phyloP scores from a whole-genome alignment of 2,888 invertebrate species.

The Tinea semifulvella region DNA sequence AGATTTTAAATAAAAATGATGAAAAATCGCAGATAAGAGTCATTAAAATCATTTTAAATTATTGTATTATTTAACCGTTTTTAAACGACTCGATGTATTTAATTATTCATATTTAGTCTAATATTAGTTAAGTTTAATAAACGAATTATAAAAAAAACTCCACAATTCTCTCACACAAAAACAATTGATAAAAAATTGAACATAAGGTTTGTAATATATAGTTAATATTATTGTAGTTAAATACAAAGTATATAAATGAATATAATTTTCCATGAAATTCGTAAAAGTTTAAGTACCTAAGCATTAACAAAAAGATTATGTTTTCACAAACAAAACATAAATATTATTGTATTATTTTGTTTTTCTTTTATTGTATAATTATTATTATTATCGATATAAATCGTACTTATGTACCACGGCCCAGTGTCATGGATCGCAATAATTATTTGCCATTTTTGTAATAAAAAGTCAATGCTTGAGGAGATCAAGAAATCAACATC shows the following conservation, averaged over 20 bases:
- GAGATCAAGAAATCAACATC: slow-evolving; percentile 48
- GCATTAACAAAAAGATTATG: slow-evolving; percentile 20
- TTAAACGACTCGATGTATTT: no score
- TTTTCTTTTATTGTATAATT: background rate
- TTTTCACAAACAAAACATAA: background rate
- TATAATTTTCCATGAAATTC: slow-evolving; percentile 66
- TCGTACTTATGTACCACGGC: background rate
- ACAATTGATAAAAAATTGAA: slow-evolving; percentile 57
- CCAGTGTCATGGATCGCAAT: slow-evolving; percentile 34
- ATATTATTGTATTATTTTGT: background rate
- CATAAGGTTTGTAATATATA: slow-evolving; percentile 65
- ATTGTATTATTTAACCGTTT: no score
- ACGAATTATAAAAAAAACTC: background rate
- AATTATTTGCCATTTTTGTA: slow-evolving; percentile 48
- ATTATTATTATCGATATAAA: background rate
- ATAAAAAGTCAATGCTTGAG: slow-evolving; percentile 34
- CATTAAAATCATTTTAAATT: no score
- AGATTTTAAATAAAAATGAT: no score
- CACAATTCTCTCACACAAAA: slow-evolving; percentile 27
- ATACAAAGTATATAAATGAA: slow-evolving; percentile 63
- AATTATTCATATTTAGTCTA: no score
- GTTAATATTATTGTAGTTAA: slow-evolving; percentile 63
- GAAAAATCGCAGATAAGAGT: no score
- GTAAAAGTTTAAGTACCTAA: slow-evolving; percentile 48
- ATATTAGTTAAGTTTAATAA: no score